Base-by-base conservation (phyloP, 2,113 vertebrate genomes). In the Odocoileus hemionus region DNA sequence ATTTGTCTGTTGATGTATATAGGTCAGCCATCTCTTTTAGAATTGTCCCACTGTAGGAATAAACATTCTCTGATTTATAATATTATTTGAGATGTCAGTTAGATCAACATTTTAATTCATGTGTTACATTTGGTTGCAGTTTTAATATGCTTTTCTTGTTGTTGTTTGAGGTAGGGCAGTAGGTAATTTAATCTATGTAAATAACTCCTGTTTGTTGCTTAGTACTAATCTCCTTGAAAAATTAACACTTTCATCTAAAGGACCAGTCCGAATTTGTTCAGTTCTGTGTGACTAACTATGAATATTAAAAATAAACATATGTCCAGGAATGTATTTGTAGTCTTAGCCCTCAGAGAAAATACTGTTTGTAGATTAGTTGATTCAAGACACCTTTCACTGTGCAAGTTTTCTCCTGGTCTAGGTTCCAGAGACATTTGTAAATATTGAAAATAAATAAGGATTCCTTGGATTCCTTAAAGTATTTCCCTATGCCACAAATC, bases 141-240 rank as follows among this genome's bases (percentile, higher is more conserved):
- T 8, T 94, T 91, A 86, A 55, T 88, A 45, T 25, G 5, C 1
- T 95, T 67, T 90, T 64, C 67, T 52, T 93, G 70, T 82, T 92
- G 0, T 95, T 83, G 17, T 39, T 94, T 89, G 52, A 70, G 4
- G 88, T 33, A 92, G 6, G 0, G 7, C n/a, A 89, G 13, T 17
- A 89, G 84, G 60, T 95, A 67, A 47, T 88, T 84, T 92, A 57
- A 70, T 86, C 86, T 90, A 76, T 28, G 4, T 80, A 96, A 95
- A 96, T 5, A 95, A 87, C 12, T 96, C 67, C 87, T 97, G 28
- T 87, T 98, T 96, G 78, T 26, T 92, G 30, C 95, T 96, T 96
- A 94, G 61, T 97, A 88, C 79, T 80, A 79, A 39, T 96, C 43
- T 94, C 52, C 16, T 95, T 95, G 60, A 96, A 98, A 86, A 3